Conservation (phyloP, 2,888 invertebrate genomes). For the Laspeyria flexula region DNA sequence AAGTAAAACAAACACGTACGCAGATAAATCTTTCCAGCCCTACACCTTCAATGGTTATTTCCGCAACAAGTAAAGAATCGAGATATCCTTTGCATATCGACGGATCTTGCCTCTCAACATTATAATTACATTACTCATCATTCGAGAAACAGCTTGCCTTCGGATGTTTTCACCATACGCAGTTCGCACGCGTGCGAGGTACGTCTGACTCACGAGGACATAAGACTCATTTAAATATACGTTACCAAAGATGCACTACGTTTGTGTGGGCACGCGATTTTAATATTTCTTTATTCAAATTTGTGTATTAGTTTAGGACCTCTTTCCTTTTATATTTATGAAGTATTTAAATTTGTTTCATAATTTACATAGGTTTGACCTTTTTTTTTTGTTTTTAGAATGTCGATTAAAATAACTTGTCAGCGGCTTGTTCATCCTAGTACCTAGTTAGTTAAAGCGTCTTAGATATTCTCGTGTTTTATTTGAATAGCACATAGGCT, state of each 20-base stretch:
- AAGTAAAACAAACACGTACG: neutral
- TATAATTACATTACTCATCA: constrained; percentile 53
- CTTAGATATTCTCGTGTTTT: too few relatives aligned
- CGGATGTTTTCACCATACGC: constrained; percentile 72
- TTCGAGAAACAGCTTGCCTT: constrained; percentile 52
- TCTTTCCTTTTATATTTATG: neutral
- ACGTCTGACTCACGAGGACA: constrained; percentile 54
- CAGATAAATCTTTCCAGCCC: neutral
- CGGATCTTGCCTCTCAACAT: constrained; percentile 36
- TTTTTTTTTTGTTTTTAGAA: too few relatives aligned
- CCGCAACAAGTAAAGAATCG: constrained; percentile 16
- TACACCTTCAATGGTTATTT: constrained; percentile 16
- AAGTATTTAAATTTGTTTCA: too few relatives aligned
- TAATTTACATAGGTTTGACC: too few relatives aligned
- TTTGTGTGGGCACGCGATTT: constrained; percentile 15
- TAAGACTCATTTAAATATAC: constrained; percentile 45
- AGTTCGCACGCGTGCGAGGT: constrained; percentile 33
- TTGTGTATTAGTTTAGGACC: neutral
- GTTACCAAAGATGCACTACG: constrained; percentile 30
- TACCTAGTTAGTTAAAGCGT: too few relatives aligned
- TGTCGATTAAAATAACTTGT: too few relatives aligned
- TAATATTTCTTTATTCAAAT: neutral
- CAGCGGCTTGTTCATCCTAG: too few relatives aligned
- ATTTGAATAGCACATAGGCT: too few relatives aligned
- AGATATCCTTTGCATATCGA: constrained; percentile 34